Evolutionary conservation across 2,797 vertebrate species (phyloP), one percentile per base, ranked within the genome.

Genomic region (Catharus ustulatus): DNA sequence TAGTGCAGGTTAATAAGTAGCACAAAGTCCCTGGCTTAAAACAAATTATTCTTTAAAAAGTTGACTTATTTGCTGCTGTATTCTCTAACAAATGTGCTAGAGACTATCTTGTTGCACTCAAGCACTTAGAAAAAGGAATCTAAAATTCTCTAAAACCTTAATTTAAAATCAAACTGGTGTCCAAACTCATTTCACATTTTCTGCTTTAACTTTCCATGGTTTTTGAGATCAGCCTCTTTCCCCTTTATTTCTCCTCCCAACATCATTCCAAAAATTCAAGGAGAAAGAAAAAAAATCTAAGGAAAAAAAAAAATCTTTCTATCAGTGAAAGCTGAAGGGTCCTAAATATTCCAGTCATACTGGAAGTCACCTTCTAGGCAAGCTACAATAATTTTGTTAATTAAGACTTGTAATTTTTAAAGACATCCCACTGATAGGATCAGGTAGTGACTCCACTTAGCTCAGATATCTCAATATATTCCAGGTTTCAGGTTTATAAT

Each of bases 401-500:
- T 84, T 79, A 89, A 46, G 30, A 67, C 38, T 30, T 68, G 29
- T 66, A 68, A 73, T 63, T 95, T 90, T 89, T 54, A 49, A 90
- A 83, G 92, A 30, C 29, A 29, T 30, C 55, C 23, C 22, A 7
- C 24, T 46, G 77, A 42, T 59, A 61, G 49, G 21, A 77, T 63
- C 71, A 57, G 38, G 59, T 36, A 27, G 40, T 36, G 63, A 23
- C 49, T 81, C 32, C 38, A 20, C 57, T 57, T 83, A 49, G 59
- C 59, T 82, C 80, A 57, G 52, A 73, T 52, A 61, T 73, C 61
- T 91, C 92, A 84, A 87, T 87, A 30, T 36, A 84, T 89, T 82
- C 71, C 68, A 59, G 27, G 7, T 29, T 89, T 76, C 51, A 46
- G 58, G 45, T 87, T 89, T 54, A 71, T 89, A 95, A 93, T 94